A percentile compares a stretch with the other conserved stretches of the same genome.
These are phyloP conservation scores for Bombus huntii DNA, from an alignment of 1,140 invertebrate genomes.

Conservation along the genomic window DNA sequence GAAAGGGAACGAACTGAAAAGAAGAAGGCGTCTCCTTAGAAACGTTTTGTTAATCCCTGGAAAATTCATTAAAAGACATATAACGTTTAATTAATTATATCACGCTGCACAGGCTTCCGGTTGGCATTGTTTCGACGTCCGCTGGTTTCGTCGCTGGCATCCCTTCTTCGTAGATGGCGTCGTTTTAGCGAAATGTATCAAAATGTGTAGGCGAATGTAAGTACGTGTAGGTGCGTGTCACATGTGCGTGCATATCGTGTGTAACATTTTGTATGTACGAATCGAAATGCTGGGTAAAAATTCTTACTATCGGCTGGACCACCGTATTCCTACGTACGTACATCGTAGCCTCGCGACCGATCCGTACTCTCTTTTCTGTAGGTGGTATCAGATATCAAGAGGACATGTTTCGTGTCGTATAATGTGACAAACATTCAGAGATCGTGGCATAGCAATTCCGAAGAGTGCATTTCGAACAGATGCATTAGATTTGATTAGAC, in stretches of 20 bases:
- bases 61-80: slow-evolving; percentile 27
- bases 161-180: not conserved
- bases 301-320: slow-evolving; percentile 25
- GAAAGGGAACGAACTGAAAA: not conserved
- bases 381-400: not conserved
- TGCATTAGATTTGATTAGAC: slow-evolving; percentile 42
- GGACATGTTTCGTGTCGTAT: slow-evolving; percentile 64
- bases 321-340: slow-evolving; percentile 12
- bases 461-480: slow-evolving; percentile 77
- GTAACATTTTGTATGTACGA: slow-evolving; percentile 51
- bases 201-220: slow-evolving; percentile 3
- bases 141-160: not conserved
- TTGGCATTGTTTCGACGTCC: not conserved
- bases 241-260: slow-evolving; percentile 49
- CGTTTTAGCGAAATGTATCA: not conserved
- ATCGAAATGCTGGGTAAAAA: slow-evolving; percentile 11
- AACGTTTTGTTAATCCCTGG: slow-evolving; percentile 38
- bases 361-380: slow-evolving; percentile 47
- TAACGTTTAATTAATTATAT: not conserved
- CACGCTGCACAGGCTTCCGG: no score
- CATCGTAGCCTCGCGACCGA: slow-evolving; percentile 24
- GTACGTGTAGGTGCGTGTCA: slow-evolving; percentile 41
- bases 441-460: slow-evolving; percentile 78
- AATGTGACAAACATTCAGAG: slow-evolving; percentile 79
- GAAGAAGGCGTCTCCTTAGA: not conserved